Evolutionary conservation across 2,113 vertebrate genomes (phyloP), one percentile per base, ranked within the genome.

Genomic region (Crypturellus undulatus): DNA sequence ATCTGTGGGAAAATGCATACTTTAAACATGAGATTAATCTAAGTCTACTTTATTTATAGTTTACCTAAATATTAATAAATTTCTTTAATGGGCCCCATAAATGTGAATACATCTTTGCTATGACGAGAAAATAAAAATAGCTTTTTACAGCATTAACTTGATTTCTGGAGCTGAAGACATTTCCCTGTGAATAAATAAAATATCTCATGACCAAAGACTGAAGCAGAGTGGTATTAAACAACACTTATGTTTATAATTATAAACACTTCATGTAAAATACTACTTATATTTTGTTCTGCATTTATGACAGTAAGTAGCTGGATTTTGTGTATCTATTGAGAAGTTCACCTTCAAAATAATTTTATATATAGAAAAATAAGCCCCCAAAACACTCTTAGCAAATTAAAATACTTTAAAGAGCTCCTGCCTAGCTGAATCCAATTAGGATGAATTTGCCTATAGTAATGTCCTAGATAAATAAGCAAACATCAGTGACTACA

Each of bases 391-490:
- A 65, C 17, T n/a, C 15, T 90, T 22, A 87, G 54, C 25, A 72
- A 67, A 90, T 70, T 47, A 75, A 92, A 95, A 49, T 12, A 62
- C 12, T 88, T 86, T 47, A 81, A 69, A 69, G 52, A 89, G 8
- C 12, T 81, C 12, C 76, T 89, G 58, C 17, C 12, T 84, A 89
- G 84, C 6, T 64, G 32, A 84, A 47, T 60, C 14, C 51, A 86
- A 6, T 92, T 84, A 93, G 65, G 16, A 84, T 62, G 38, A 89
- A 90, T 76, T 87, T 90, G 42, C 28, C 78, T 81, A 58, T 68
- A 78, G 51, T 56, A 90, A 87, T 18, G 13, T 32, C 73, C 15
- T 42, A 54, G 34, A 15, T 84, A 68, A 96, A 91, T 86, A 71
- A 77, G 88, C 56, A 96, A 76, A 87, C 67, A 78, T 15, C 20